Evolutionary conservation across 2,888 invertebrate genomes (phyloP).

Genomic region (Vesta saturnalis): DNA sequence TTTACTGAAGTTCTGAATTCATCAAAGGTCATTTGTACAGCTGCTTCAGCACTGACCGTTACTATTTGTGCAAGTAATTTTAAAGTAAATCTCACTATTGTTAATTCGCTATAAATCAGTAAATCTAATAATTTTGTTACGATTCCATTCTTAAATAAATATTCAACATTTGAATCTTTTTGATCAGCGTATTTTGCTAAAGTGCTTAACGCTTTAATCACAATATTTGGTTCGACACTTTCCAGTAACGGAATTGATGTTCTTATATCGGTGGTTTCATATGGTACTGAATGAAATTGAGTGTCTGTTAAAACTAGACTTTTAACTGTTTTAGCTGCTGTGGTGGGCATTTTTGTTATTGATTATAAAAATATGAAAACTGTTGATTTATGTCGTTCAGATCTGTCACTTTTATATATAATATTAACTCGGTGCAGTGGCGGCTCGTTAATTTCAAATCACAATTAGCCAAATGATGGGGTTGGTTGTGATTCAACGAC

Average conservation of each 20-base stretch:
- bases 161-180: slow-evolving; percentile 17
- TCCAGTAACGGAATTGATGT: slow-evolving; percentile 28
- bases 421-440: too few species aligned
- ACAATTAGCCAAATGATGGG: too few species aligned
- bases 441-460: too few species aligned
- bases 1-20: not conserved
- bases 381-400: too few species aligned
- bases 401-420: too few species aligned
- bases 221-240: slow-evolving; percentile 23
- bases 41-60: slow-evolving; percentile 8
- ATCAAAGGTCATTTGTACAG: slow-evolving; percentile 20
- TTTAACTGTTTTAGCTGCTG: slow-evolving; percentile 7
- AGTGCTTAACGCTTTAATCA: slow-evolving; percentile 19
- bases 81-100: slow-evolving; percentile 23
- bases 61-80: slow-evolving; percentile 27
- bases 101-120: slow-evolving; percentile 6
- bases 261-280: slow-evolving; percentile 31
- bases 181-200: slow-evolving; percentile 23
- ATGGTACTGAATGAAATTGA: slow-evolving; percentile 22
- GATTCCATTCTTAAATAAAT: slow-evolving; percentile 26
- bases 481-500: too few species aligned
- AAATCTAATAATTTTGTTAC: slow-evolving; percentile 17
- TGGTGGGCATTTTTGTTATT: too few species aligned
- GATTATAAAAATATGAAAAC: too few species aligned
- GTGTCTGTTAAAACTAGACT: slow-evolving; percentile 14